A percentile compares a stretch with the other conserved stretches of the same genome.
phyloP scores from a whole-genome alignment of 2,888 invertebrate genomes.

The Rhamphomyia laevipes region DNA sequence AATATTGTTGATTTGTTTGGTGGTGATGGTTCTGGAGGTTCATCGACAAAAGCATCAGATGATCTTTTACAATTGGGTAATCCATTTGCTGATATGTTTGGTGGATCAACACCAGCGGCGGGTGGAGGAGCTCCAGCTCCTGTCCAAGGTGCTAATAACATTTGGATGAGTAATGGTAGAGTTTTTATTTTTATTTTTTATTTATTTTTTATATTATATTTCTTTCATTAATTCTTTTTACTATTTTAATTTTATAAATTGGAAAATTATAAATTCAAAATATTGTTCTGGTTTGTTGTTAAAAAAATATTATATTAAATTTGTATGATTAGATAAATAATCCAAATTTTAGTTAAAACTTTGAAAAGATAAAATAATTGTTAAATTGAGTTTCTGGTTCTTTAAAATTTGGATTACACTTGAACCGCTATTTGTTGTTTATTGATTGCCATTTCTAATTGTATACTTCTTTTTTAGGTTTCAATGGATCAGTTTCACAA shows the following conservation, averaged over 20 bases:
- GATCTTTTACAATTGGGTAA: slow-evolving; percentile 81
- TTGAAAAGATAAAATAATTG: no score
- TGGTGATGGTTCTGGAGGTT: slow-evolving; percentile 35
- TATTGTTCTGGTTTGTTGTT: no score
- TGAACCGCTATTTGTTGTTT: no score
- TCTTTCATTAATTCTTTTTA: neutral
- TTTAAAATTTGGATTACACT: no score
- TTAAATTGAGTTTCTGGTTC: no score
- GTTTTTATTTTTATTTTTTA: slow-evolving; percentile 32
- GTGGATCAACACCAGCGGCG: slow-evolving; percentile 38
- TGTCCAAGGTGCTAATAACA: slow-evolving; percentile 35
- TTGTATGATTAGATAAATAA: no score
- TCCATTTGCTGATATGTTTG: slow-evolving; percentile 82
- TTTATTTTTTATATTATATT: slow-evolving; percentile 11
- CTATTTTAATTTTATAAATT: slow-evolving; percentile 4
- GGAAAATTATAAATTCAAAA: no score
- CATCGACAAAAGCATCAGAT: slow-evolving; percentile 63
- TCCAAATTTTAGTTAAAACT: no score
- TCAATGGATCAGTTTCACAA: slow-evolving; percentile 35
- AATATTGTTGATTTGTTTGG: slow-evolving; percentile 74
- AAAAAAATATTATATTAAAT: no score
- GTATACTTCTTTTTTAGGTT: slow-evolving; percentile 31
- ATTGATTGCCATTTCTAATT: neutral
- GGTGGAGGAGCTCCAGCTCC: slow-evolving; percentile 26
- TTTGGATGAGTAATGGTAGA: slow-evolving; percentile 42